phyloP scores from a whole-genome alignment of 23 tunicate species.

The Clavelina lepadiformis region DNA sequence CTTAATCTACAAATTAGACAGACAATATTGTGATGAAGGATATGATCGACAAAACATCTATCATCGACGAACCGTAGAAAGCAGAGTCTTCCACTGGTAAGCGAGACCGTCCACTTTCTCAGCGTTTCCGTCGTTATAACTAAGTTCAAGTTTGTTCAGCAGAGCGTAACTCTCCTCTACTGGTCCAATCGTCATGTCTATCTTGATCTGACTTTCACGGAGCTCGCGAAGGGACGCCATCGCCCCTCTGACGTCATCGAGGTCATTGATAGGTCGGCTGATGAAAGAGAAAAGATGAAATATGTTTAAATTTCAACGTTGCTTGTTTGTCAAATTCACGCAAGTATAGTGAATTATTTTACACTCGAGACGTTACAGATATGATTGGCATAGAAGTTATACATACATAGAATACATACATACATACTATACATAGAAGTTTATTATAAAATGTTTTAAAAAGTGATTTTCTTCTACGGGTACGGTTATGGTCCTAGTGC shows the following conservation, averaged over 20 bases:
- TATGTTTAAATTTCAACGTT: too few species aligned
- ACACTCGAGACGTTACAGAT: too few species aligned
- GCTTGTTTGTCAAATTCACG: too few species aligned
- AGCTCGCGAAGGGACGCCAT: constrained; percentile 82
- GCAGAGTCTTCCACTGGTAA: constrained; percentile 91
- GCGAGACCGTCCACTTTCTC: constrained; percentile 93
- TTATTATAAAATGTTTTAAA: too few species aligned
- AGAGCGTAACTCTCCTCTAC: constrained; percentile 83
- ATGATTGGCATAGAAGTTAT: too few species aligned
- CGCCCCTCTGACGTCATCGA: constrained; percentile 95
- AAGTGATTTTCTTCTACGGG: not conserved
- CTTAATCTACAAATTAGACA: too few species aligned
- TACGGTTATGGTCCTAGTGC: not conserved
- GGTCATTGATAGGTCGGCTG: constrained; percentile 90
- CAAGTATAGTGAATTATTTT: too few species aligned
- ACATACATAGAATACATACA: too few species aligned
- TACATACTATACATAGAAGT: too few species aligned
- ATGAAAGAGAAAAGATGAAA: not conserved
- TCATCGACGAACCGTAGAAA: constrained; percentile 29
- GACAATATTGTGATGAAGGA: too few species aligned
- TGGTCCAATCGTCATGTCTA: constrained; percentile 94
- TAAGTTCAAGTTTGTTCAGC: constrained; percentile 80
- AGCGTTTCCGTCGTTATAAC: constrained; percentile 87
- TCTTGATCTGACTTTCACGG: constrained; percentile 72
- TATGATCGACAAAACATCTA: not conserved